These are phyloP conservation scores for Malacoraja senta DNA, from an alignment of 2,797 vertebrate genomes.

Conservation along the genomic window DNA sequence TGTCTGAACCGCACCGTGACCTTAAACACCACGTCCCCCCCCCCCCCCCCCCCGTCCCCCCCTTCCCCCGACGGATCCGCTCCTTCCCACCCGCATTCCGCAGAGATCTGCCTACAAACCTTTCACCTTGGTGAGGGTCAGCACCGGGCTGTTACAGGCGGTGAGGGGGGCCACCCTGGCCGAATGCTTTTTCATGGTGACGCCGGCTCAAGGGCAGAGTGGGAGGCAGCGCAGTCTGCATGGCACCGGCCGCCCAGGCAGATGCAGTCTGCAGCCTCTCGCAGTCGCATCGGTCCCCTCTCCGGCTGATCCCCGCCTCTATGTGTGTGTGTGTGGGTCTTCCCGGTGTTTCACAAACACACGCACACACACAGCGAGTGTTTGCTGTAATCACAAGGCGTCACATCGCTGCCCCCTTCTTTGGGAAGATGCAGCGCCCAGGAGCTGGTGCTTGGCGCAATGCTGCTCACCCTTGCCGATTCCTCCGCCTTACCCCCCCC, in stretches of 20 bases:
- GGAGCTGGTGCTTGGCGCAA: neutral
- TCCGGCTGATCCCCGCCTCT: neutral
- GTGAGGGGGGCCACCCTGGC: constrained; percentile 89
- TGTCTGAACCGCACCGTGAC: neutral
- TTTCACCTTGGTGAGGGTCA: constrained; percentile 95
- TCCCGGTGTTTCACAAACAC: neutral
- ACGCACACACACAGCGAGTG: neutral
- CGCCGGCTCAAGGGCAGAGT: constrained; percentile 30
- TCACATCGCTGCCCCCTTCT: neutral
- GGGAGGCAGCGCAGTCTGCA: constrained; percentile 46
- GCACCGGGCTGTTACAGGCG: constrained; percentile 91
- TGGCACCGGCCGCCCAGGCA: constrained; percentile 47
- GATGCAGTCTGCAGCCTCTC: neutral
- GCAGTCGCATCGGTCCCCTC: neutral
- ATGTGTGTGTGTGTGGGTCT: neutral
- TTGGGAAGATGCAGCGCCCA: neutral
- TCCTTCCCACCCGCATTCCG: neutral
- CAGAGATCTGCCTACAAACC: constrained; percentile 52
- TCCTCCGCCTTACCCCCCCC: neutral
- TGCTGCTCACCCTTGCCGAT: neutral
- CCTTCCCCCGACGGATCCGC: neutral
- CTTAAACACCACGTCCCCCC: neutral
- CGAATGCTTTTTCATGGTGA: constrained; percentile 88
- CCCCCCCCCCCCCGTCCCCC: neutral
- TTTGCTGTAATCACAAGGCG: constrained; percentile 33